These are phyloP conservation scores for Perizoma affinitatum DNA, from an alignment of 2,888 invertebrate species.

Conservation along the genomic window DNA sequence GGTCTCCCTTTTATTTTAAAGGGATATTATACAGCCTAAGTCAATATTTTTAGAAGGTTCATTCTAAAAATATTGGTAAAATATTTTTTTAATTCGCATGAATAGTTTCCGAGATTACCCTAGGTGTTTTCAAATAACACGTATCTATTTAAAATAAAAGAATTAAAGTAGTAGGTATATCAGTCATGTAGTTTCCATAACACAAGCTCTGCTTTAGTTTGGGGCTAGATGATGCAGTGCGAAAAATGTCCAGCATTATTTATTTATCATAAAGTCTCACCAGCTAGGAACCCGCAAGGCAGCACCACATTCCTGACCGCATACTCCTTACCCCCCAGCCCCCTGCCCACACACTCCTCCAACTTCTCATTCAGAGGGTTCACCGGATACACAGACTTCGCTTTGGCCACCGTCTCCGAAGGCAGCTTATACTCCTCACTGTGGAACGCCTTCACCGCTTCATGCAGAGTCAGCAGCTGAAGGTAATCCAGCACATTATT, in stretches of 20 bases:
- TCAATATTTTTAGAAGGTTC: too few species aligned
- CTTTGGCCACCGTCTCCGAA: conserved; percentile 60
- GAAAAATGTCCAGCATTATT: background rate
- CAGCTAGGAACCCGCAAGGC: conserved; percentile 81
- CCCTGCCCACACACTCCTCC: conserved; percentile 73
- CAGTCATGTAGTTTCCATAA: too few species aligned
- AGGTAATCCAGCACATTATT: conserved; percentile 72
- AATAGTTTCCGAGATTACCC: too few species aligned
- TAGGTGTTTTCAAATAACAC: too few species aligned
- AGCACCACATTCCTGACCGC: conserved; percentile 81
- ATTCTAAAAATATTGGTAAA: too few species aligned
- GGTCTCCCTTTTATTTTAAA: too few species aligned
- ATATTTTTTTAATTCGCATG: too few species aligned
- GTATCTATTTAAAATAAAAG: too few species aligned
- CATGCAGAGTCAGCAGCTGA: conserved; percentile 81
- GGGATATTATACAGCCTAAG: too few species aligned
- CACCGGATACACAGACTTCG: conserved; percentile 57
- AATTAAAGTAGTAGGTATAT: too few species aligned
- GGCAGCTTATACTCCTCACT: conserved; percentile 67
- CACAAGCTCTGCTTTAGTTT: too few species aligned
- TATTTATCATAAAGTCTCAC: conserved; percentile 71
- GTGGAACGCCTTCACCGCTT: conserved; percentile 78
- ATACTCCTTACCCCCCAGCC: conserved; percentile 84
- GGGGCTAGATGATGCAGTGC: too few species aligned
- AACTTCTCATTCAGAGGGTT: conserved; percentile 68